phyloP scores from a whole-genome alignment of 2,113 vertebrate species.

The Micromys minutus region DNA sequence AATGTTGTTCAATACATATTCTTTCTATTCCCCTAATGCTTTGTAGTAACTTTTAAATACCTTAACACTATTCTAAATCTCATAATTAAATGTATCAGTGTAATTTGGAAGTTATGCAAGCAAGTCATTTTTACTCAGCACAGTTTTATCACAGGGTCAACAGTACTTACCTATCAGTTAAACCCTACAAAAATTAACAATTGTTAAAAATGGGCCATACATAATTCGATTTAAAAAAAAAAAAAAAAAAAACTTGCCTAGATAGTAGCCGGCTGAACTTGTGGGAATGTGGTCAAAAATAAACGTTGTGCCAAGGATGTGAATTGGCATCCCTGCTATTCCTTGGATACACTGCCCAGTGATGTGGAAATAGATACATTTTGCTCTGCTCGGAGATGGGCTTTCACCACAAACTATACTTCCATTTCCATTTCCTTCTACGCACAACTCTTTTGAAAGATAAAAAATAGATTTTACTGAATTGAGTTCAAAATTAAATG shows the following conservation, averaged over 20 bases:
- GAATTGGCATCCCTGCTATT: slow-evolving; percentile 82
- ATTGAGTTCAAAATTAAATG: slow-evolving; percentile 26
- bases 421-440: neutral
- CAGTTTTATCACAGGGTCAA: neutral
- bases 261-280: slow-evolving; percentile 84
- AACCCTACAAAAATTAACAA: neutral
- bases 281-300: slow-evolving; percentile 83
- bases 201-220: neutral
- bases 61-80: neutral
- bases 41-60: neutral
- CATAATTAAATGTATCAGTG: neutral
- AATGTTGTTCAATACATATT: too few species aligned
- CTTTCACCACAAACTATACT: slow-evolving; percentile 56
- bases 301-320: slow-evolving; percentile 82
- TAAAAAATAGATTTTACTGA: slow-evolving; percentile 53
- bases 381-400: accelerated
- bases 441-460: slow-evolving; percentile 82
- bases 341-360: neutral
- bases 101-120: neutral
- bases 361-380: neutral
- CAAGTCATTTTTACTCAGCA: neutral
- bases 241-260: slow-evolving; percentile 83
- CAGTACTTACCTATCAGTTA: neutral
- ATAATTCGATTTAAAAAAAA: too few species aligned
- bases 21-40: neutral